Evolutionary conservation across 37 sponge, comb jelly and placozoan genomes (phyloP), one percentile per base, ranked within the genome.

Genomic region (Ianthella basta): DNA sequence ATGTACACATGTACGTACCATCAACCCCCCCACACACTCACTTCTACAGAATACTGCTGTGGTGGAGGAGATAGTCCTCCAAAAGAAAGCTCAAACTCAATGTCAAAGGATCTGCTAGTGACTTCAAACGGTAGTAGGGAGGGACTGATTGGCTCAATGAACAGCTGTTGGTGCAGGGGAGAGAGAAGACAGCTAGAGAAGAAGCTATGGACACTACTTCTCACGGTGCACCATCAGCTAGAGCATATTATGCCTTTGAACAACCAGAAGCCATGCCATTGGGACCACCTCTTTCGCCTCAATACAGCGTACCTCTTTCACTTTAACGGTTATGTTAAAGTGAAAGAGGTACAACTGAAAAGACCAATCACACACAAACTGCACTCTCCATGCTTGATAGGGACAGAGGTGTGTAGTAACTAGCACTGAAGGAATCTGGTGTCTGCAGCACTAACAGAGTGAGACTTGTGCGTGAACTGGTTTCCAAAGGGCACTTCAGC

Each of bases 381-480:
- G n/a, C n/a, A n/a, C n/a, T n/a, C n/a, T n/a, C n/a, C n/a, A n/a
- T n/a, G n/a, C n/a, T n/a, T n/a, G n/a, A n/a, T n/a, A n/a, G n/a
- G n/a, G n/a, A n/a, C n/a, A n/a, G n/a, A n/a, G n/a, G n/a, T n/a
- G n/a, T n/a, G n/a, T n/a, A n/a, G n/a, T n/a, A n/a, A n/a, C n/a
- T n/a, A n/a, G n/a, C n/a, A n/a, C n/a, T n/a, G n/a, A n/a, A n/a
- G n/a, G n/a, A n/a, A n/a, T n/a, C n/a, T n/a, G n/a, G n/a, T n/a
- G n/a, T n/a, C n/a, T n/a, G n/a, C n/a, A n/a, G n/a, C n/a, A 75
- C 78, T 75, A 25, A 75, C 78, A 53, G 78, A 75, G 1, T 75
- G 44, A 1, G 54, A 53, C 59, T 86, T 88, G 83, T 92, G 92
- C 0, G 86, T 79, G 32, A 92, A 92, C 0, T 79, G 53, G 19